These are phyloP conservation scores for Okamejei kenojei DNA, from an alignment of 2,797 vertebrate species.

Conservation along the genomic window DNA sequence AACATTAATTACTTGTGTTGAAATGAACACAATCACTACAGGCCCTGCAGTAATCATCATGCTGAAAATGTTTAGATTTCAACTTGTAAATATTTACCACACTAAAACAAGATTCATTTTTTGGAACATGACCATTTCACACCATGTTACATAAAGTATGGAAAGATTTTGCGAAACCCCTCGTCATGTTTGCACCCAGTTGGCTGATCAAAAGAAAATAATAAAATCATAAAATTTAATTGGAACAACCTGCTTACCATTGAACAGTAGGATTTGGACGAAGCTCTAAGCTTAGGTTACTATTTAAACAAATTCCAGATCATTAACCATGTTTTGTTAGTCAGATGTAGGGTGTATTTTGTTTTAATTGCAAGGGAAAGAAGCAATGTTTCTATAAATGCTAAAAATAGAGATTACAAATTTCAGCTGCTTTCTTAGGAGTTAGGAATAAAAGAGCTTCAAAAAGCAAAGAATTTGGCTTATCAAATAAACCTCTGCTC, in stretches of 20 bases:
- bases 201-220: not conserved
- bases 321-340: not conserved
- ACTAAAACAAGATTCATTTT: not conserved
- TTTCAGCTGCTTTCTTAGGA: not conserved
- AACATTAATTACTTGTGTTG: not conserved
- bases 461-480: no score
- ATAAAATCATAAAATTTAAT: not conserved
- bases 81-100: not conserved
- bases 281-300: not conserved
- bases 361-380: not conserved
- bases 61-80: not conserved
- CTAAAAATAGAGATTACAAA: not conserved
- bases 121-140: not conserved
- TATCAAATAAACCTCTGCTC: no score
- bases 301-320: conserved; percentile 18
- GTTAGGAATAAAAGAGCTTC: no score
- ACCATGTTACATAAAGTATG: not conserved
- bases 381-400: not conserved
- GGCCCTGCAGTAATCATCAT: not conserved
- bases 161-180: not conserved
- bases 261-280: not conserved
- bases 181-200: not conserved
- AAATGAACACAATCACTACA: not conserved
- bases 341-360: not conserved
- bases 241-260: not conserved